These are phyloP conservation scores for Alces alces DNA, from an alignment of 2,113 vertebrate species.

Conservation along the genomic window DNA sequence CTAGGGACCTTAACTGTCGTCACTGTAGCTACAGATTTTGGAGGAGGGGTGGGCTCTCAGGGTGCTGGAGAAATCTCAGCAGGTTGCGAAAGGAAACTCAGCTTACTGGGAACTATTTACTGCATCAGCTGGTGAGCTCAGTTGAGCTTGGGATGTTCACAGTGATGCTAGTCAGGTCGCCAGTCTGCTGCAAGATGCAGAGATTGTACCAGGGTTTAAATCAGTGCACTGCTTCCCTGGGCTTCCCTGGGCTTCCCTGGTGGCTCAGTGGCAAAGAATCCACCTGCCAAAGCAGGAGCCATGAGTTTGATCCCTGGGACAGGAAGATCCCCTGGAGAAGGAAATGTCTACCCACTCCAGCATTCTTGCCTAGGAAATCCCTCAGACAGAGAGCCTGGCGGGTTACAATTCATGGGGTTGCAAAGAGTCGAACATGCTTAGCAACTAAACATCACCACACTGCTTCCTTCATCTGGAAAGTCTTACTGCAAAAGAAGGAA, in stretches of 20 bases:
- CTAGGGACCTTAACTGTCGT: no score
- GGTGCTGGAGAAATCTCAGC: background rate
- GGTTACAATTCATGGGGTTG: background rate
- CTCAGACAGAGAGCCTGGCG: background rate
- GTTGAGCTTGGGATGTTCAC: background rate
- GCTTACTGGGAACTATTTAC: background rate
- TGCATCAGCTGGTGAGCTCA: background rate
- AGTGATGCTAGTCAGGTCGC: rapidly evolving
- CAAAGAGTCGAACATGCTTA: background rate
- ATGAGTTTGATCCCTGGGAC: background rate
- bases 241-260: background rate
- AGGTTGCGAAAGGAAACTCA: background rate
- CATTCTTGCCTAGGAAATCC: background rate
- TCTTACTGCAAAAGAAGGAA: background rate
- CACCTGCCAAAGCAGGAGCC: background rate
- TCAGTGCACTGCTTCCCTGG: background rate
- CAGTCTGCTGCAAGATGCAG: background rate
- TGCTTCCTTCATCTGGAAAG: background rate
- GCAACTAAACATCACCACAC: background rate
- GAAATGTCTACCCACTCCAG: background rate
- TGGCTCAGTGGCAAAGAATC: background rate
- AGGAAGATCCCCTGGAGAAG: background rate
- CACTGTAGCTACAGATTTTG: background rate
- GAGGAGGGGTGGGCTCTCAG: background rate
- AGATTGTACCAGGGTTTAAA: background rate